phyloP scores from a whole-genome alignment of 2,888 invertebrate genomes.

The Hydrotaea diabolus region DNA sequence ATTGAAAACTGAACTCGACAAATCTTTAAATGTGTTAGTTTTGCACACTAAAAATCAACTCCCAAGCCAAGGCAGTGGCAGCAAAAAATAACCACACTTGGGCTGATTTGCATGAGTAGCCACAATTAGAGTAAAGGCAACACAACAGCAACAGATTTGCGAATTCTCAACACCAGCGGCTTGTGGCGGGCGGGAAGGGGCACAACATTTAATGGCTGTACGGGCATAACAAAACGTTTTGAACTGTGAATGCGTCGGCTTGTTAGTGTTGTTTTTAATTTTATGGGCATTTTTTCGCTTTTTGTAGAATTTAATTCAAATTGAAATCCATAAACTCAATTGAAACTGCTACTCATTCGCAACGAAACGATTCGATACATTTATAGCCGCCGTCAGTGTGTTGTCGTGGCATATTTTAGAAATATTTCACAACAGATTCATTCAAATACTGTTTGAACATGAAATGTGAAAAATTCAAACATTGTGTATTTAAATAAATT shows the following conservation, averaged over 20 bases:
- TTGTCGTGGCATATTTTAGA: neutral
- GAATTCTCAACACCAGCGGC: neutral
- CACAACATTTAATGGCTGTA: neutral
- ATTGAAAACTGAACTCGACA: too few relatives aligned
- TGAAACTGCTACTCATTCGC: neutral
- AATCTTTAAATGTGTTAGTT: too few relatives aligned
- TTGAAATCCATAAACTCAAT: slow-evolving; percentile 25
- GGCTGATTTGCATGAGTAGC: neutral
- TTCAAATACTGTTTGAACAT: neutral
- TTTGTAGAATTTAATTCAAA: slow-evolving; percentile 18
- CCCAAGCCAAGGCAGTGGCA: too few relatives aligned
- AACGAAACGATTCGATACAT: neutral
- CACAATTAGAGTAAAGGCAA: neutral
- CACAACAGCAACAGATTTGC: too few relatives aligned
- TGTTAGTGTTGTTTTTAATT: neutral
- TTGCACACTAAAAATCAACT: too few relatives aligned
- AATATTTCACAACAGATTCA: neutral
- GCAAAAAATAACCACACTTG: too few relatives aligned
- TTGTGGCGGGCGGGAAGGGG: neutral
- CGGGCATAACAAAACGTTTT: neutral
- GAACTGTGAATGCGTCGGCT: neutral
- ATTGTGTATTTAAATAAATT: neutral
- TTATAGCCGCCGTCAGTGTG: neutral
- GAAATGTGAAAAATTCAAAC: neutral
- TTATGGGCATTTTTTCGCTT: neutral